Conservation (phyloP, 1,140 invertebrate species). For the Sycophila sp. region DNA sequence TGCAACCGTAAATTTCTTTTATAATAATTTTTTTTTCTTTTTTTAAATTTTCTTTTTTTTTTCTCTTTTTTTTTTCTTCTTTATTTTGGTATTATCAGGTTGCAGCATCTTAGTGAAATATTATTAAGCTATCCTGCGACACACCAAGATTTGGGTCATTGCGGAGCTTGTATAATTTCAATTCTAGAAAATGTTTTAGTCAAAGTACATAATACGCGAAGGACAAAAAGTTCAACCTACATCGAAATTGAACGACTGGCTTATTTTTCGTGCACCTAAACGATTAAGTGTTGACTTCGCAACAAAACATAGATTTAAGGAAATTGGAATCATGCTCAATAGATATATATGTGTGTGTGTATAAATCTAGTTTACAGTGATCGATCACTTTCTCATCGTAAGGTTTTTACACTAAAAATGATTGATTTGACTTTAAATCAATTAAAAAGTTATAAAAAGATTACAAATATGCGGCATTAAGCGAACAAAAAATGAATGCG, state of each 20-base stretch:
- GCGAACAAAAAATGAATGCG: slow-evolving; percentile 45
- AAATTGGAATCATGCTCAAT: slow-evolving; percentile 21
- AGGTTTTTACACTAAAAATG: slow-evolving; percentile 16
- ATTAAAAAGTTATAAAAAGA: slow-evolving; percentile 27
- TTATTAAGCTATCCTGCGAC: background rate
- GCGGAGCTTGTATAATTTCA: background rate
- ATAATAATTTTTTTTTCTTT: slow-evolving; percentile 12
- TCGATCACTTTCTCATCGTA: slow-evolving; percentile 1
- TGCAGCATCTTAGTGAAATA: background rate
- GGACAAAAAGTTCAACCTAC: slow-evolving; percentile 12
- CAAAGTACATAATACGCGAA: slow-evolving; percentile 8
- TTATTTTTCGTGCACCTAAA: background rate
- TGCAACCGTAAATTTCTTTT: background rate
- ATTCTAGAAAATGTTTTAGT: background rate
- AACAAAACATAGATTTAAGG: background rate
- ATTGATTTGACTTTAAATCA: background rate
- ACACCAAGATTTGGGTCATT: background rate
- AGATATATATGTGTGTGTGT: slow-evolving; percentile 8
- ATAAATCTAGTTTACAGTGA: background rate
- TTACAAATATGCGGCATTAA: slow-evolving; percentile 37
- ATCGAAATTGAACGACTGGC: slow-evolving; percentile 5
- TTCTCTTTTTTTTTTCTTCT: background rate
- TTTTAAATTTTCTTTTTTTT: slow-evolving; percentile 10
- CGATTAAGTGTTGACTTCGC: background rate
- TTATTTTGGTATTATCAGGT: background rate